Evolutionary conservation across 2,888 invertebrate genomes (phyloP).

Genomic region (Falcaria lacertinaria): DNA sequence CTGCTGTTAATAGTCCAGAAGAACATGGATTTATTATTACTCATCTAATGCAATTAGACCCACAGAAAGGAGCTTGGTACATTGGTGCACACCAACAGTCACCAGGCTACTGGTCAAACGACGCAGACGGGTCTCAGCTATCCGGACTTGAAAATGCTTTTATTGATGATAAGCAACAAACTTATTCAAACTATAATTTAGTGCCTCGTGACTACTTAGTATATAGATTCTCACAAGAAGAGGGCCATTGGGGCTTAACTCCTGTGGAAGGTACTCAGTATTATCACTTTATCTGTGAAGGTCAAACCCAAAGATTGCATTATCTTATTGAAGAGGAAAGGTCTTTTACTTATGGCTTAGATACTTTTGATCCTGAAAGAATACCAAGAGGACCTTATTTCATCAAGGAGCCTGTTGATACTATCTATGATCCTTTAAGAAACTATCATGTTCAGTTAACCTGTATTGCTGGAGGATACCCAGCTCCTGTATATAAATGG

Average conservation of each 20-base stretch:
- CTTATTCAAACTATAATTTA: constrained; percentile 67
- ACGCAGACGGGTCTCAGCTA: constrained; percentile 88
- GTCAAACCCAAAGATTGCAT: constrained; percentile 85
- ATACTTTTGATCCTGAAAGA: constrained; percentile 87
- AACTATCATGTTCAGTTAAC: constrained; percentile 88
- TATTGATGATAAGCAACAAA: constrained; percentile 79
- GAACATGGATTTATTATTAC: constrained; percentile 93
- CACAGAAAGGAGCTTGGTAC: constrained; percentile 92
- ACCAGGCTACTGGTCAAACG: constrained; percentile 89
- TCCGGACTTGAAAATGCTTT: constrained; percentile 90
- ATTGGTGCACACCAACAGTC: constrained; percentile 88
- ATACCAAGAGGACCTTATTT: constrained; percentile 95
- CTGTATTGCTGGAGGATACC: constrained; percentile 92
- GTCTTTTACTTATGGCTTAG: constrained; percentile 91
- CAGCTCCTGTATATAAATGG: constrained; percentile 94
- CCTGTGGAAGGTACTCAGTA: constrained; percentile 88
- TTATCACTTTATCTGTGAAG: constrained; percentile 93
- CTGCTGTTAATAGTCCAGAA: constrained; percentile 88
- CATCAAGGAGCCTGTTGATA: constrained; percentile 89
- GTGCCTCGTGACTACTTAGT: constrained; percentile 86
- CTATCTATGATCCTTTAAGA: constrained; percentile 89
- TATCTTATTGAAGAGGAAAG: constrained; percentile 86
- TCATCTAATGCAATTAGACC: constrained; percentile 89
- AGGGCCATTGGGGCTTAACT: constrained; percentile 91
- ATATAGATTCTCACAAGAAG: constrained; percentile 85